Base-by-base conservation (phyloP, 2,888 invertebrate genomes). In the Thyatira batis region DNA sequence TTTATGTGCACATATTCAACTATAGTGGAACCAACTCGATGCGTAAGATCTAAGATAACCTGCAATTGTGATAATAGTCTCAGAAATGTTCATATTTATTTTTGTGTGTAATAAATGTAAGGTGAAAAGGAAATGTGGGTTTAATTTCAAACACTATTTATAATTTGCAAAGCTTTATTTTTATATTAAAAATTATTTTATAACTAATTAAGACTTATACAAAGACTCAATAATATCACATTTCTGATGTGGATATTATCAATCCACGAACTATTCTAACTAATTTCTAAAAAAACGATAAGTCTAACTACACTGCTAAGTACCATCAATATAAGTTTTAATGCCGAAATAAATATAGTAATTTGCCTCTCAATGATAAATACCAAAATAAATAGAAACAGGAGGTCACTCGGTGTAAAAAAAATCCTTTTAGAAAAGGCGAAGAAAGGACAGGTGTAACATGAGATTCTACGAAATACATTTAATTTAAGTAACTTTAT, bases 231-330 rank as follows among this genome's bases (percentile, higher is more conserved):
- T 93, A 94, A 94, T 94, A 94, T 94, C 94, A 94, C 94, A 94
- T 94, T 93, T 94, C 94, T 94, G 85, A 94, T 94, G 94, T 93
- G 94, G 94, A 94, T 94, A 94, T 94, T 94, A 94, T 92, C 61
- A 86, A 90, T 89, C 91, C 90, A 90, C 89, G 79, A 68, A 82
- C 84, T 88, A 87, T 74, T 61, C 69, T 81, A 76, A 67, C 63
- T 65, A 67, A 60, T 67, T 61, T 55, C 63, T 71, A 73, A 61
- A 56, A 71, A 63, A 55, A 43, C 30, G 13, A 51, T 25, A 49
- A 43, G 50, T 64, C 61, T 71, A 70, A 60, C 60, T 80, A 76
- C 70, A 72, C 73, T 67, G 65, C 81, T 84, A 86, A 86, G 85
- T 87, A 86, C 84, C 83, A 78, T 73, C 75, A 75, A 77, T 74